These are phyloP conservation scores for Xiphias gladius DNA, from an alignment of 2,113 vertebrate genomes.

Conservation along the genomic window DNA sequence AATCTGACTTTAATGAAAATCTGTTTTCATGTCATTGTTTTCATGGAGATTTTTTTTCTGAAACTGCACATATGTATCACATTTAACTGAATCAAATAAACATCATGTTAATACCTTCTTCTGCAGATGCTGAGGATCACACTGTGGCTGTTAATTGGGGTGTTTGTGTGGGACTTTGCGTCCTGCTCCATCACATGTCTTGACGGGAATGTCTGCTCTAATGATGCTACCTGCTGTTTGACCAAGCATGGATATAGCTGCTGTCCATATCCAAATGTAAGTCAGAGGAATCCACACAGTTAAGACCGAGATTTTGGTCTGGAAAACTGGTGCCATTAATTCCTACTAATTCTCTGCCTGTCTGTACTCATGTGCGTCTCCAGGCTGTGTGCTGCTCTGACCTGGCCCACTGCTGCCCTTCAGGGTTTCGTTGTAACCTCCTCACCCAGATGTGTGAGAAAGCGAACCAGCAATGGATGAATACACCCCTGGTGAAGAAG, in stretches of 20 bases:
- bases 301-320: not conserved
- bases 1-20: not conserved
- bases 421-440: conserved; percentile 66
- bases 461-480: conserved; percentile 48
- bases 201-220: conserved; percentile 66
- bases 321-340: not conserved
- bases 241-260: conserved; percentile 67
- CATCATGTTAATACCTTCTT: not conserved
- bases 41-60: not conserved
- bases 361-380: not conserved
- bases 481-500: conserved; percentile 57
- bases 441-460: conserved; percentile 62
- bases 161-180: conserved; percentile 39
- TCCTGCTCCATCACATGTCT: conserved; percentile 72
- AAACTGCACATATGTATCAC: not conserved
- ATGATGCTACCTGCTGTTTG: conserved; percentile 74
- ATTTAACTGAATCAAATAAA: not conserved
- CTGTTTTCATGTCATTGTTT: too few species aligned
- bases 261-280: conserved; percentile 79
- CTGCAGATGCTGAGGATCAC: conserved; percentile 72
- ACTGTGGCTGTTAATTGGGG: conserved; percentile 58
- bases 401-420: conserved; percentile 80
- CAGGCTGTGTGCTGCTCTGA: conserved; percentile 84
- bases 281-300: not conserved
- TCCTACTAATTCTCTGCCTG: not conserved